Evolutionary conservation across 2,888 invertebrate species (phyloP).

Genomic region (Ceratothoa steindachneri): DNA sequence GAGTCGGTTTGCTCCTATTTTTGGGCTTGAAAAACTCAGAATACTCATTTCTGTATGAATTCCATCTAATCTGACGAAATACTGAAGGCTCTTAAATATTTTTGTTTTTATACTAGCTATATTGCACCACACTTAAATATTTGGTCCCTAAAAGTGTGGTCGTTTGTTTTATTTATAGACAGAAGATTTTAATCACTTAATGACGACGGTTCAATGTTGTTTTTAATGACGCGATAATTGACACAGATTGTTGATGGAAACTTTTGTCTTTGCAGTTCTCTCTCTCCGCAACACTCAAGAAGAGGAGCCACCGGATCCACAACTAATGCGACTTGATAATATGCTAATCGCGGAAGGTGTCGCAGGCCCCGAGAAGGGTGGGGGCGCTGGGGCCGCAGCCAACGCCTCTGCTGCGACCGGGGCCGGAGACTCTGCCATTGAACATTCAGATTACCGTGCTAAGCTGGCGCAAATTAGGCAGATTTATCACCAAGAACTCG

Average conservation of each 20-base stretch:
- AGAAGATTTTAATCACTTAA: too few relatives aligned
- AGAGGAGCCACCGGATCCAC: constrained; percentile 96
- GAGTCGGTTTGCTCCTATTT: too few relatives aligned
- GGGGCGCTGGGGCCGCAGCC: constrained; percentile 72
- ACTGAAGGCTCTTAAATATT: too few relatives aligned
- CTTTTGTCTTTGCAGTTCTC: constrained; percentile 61
- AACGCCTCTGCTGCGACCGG: constrained; percentile 79
- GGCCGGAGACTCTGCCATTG: constrained; percentile 89
- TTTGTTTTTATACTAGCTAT: not conserved
- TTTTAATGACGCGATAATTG: too few relatives aligned
- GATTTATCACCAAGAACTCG: constrained; percentile 97
- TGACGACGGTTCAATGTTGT: too few relatives aligned
- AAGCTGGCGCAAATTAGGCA: constrained; percentile 97
- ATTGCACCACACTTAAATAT: too few relatives aligned
- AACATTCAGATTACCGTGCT: constrained; percentile 98
- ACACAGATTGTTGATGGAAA: not conserved
- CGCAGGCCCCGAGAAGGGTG: constrained; percentile 62
- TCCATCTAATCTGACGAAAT: too few relatives aligned
- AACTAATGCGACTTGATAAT: constrained; percentile 96
- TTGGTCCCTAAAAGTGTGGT: too few relatives aligned
- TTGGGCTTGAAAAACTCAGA: too few relatives aligned
- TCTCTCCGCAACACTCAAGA: constrained; percentile 95
- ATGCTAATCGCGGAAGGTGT: constrained; percentile 97
- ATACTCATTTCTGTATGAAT: too few relatives aligned
- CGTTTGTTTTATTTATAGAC: too few relatives aligned